A percentile compares a stretch with the other conserved stretches of the same genome.
phyloP scores from a whole-genome alignment of 2,797 vertebrate genomes.

The Benthosema pterotum region DNA sequence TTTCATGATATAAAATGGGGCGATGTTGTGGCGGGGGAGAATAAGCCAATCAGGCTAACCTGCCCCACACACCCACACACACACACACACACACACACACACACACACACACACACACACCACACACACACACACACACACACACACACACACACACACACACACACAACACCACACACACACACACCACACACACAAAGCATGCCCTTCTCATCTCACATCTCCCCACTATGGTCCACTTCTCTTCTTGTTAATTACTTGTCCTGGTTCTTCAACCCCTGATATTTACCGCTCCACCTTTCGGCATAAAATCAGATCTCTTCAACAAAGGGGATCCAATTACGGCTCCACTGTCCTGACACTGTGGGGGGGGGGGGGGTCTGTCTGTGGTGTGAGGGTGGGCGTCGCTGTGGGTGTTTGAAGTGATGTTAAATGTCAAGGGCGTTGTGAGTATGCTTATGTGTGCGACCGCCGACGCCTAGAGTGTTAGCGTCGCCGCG shows the following conservation, averaged over 20 bases:
- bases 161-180: too few species aligned
- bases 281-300: slow-evolving; percentile 32
- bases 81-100: too few species aligned
- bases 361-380: slow-evolving; percentile 40
- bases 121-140: too few species aligned
- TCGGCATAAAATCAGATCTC: slow-evolving; percentile 34
- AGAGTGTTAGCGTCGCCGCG: slow-evolving; percentile 56
- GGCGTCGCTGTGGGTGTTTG: slow-evolving; percentile 17
- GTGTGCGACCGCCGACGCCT: slow-evolving; percentile 31
- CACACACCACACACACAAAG: too few species aligned
- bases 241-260: background rate
- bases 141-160: too few species aligned
- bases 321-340: slow-evolving; percentile 53
- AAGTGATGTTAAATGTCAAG: slow-evolving; percentile 60
- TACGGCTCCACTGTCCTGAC: slow-evolving; percentile 45
- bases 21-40: too few species aligned
- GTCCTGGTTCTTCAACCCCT: slow-evolving; percentile 17
- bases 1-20: too few species aligned
- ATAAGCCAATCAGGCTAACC: too few species aligned
- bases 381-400: slow-evolving; percentile 48
- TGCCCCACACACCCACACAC: too few species aligned
- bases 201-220: too few species aligned
- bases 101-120: too few species aligned
- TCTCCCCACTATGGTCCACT: slow-evolving; percentile 3
- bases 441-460: too few species aligned